Base-by-base conservation (phyloP, 2,113 vertebrate genomes). In the Fregetta grallaria region DNA sequence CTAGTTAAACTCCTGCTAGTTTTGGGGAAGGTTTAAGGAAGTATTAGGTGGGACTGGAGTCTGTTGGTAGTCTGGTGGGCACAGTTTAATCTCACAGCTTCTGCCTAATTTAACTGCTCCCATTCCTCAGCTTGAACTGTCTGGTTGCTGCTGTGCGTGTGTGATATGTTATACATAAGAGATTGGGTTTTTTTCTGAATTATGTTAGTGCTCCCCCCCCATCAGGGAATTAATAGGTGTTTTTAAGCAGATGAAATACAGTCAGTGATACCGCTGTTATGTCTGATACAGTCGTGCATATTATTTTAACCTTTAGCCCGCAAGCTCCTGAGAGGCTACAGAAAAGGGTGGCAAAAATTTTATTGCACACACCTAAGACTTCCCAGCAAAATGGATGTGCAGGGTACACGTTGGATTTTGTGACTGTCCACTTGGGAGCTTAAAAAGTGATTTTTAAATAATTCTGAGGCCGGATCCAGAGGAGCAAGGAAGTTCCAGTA, bases 381-480 rank as follows among this genome's bases (percentile, higher is more conserved):
- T 47, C 14, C 27, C 74, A 88, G 86, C 49, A 21, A 21, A 7
- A 15, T 6, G 49, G 27, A 11, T 14, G 68, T 22, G 47, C 26
- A 15, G 30, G 7, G 47, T 36, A 32, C 38, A 3, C 0, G 0
- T 1, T 16, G 10, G 11, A 10, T 36, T 40, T n/a, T 4, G 3
- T 52, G 10, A 34, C 58, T 53, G 7, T 23, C 45, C 52, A 2
- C 0, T 10, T 34, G 40, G 15, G 67, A 67, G 75, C 67, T n/a
- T 56, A 50, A 7, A 18, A 47, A 27, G 56, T 8, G 29, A 6
- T 20, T 66, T 58, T n/a, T 50, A 66, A 42, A 14, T 45, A 50
- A 7, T 32, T 32, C 6, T 15, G 14, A 56, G 44, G 66, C 26
- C 34, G 10, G 42, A 68, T 11, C 25, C 72, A 42, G 68, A 66